Evolutionary conservation across 2,888 invertebrate species (phyloP).

Genomic region (Gymnoscelis rufifasciata): DNA sequence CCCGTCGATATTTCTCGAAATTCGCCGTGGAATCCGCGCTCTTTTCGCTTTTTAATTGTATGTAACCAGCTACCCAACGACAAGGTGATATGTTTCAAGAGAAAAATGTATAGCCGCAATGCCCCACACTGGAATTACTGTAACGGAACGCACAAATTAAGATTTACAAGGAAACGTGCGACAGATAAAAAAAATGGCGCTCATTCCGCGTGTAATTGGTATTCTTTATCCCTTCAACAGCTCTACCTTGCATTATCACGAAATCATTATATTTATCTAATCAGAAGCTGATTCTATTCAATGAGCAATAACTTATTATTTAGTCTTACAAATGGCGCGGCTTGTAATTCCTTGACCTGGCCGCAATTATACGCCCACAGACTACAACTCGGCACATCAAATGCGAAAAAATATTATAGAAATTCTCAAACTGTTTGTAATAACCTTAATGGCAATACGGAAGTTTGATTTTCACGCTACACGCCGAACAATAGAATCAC

Average conservation of each 20-base stretch:
- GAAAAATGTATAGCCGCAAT: conserved; percentile 56
- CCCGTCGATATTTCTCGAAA: conserved; percentile 77
- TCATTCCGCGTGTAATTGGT: conserved; percentile 37
- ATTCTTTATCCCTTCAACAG: conserved; percentile 27
- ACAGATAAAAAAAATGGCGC: conserved; percentile 50
- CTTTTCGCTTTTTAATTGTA: conserved; percentile 78
- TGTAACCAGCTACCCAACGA: conserved; percentile 66
- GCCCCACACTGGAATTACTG: conserved; percentile 60
- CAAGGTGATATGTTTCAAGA: conserved; percentile 72
- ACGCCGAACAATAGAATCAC: conserved; percentile 49
- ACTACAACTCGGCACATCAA: conserved; percentile 12
- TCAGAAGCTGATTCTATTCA: conserved; percentile 5
- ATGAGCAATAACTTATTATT: conserved; percentile 9
- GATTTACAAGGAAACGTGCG: conserved; percentile 58
- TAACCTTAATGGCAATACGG: conserved; percentile 50
- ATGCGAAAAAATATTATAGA: conserved; percentile 41
- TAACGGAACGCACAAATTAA: conserved; percentile 67
- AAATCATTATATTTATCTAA: conserved; percentile 7
- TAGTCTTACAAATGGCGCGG: conserved; percentile 10
- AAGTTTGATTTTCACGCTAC: conserved; percentile 62
- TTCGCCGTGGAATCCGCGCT: conserved; percentile 70
- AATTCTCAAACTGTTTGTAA: conserved; percentile 48
- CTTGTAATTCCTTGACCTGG: conserved; percentile 18
- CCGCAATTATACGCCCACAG: conserved; percentile 15
- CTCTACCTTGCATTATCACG: background rate